Evolutionary conservation across 2,888 invertebrate genomes (phyloP).

Genomic region (Stenoptilia bipunctidactyla): DNA sequence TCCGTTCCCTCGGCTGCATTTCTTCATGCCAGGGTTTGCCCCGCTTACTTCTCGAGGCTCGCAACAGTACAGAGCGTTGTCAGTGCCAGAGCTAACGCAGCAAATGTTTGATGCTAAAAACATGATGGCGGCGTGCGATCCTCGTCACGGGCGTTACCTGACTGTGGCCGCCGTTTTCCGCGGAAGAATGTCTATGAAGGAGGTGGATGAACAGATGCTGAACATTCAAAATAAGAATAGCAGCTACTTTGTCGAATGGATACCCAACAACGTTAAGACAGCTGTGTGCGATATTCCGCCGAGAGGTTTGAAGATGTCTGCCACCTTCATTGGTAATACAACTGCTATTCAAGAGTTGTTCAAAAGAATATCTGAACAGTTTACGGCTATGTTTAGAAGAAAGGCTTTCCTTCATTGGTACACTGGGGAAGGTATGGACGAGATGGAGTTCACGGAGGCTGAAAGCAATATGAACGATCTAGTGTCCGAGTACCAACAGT

Average conservation of each 20-base stretch:
- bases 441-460: slow-evolving; percentile 93
- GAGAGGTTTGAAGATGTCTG: slow-evolving; percentile 83
- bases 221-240: slow-evolving; percentile 85
- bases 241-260: slow-evolving; percentile 85
- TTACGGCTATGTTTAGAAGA: slow-evolving; percentile 93
- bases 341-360: slow-evolving; percentile 90
- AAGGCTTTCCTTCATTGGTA: slow-evolving; percentile 98
- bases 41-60: slow-evolving; percentile 83
- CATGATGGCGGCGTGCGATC: slow-evolving; percentile 94
- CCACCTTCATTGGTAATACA: slow-evolving; percentile 89
- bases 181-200: slow-evolving; percentile 94
- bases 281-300: slow-evolving; percentile 87
- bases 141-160: slow-evolving; percentile 88
- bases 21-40: slow-evolving; percentile 73
- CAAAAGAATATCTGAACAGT: slow-evolving; percentile 88
- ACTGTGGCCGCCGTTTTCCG: slow-evolving; percentile 92
- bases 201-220: slow-evolving; percentile 84
- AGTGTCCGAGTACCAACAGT: slow-evolving; percentile 82
- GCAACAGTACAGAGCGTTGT: slow-evolving; percentile 89
- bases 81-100: slow-evolving; percentile 88
- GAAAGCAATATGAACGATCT: slow-evolving; percentile 87
- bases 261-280: slow-evolving; percentile 83
- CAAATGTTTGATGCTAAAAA: slow-evolving; percentile 76
- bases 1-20: slow-evolving; percentile 76
- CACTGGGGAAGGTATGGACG: slow-evolving; percentile 93